These are phyloP conservation scores for Pimephales promelas DNA, from an alignment of 2,113 vertebrate species.

Conservation along the genomic window DNA sequence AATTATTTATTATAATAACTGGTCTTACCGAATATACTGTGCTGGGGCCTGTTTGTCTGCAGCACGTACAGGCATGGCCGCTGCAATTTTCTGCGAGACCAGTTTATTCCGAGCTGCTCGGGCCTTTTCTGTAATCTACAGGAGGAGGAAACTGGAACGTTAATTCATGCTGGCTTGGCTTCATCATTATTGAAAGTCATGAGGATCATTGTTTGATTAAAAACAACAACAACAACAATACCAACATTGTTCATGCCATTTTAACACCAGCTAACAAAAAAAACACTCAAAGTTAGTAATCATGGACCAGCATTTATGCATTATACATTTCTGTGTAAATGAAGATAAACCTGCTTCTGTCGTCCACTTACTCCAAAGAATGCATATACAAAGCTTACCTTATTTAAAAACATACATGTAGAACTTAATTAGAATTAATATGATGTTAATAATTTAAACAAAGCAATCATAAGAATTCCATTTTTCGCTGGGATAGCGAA, in stretches of 20 bases:
- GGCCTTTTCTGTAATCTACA: constrained; percentile 96
- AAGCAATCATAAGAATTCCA: too few species aligned
- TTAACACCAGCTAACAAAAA: not conserved
- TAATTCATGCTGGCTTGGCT: not conserved
- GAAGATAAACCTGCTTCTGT: not conserved
- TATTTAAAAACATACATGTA: too few species aligned
- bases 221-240: not conserved
- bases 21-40: constrained; percentile 91
- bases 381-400: too few species aligned
- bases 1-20: not conserved
- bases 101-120: constrained; percentile 90
- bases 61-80: constrained; percentile 98
- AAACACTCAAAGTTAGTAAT: not conserved
- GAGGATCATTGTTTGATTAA: not conserved
- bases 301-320: not conserved
- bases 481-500: too few species aligned
- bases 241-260: not conserved
- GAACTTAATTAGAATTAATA: too few species aligned
- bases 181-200: not conserved
- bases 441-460: too few species aligned
- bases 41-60: constrained; percentile 97
- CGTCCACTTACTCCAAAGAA: not conserved
- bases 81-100: constrained; percentile 96
- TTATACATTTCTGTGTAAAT: not conserved
- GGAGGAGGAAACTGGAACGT: constrained; percentile 45